Conservation (phyloP, 2,797 vertebrate species). For the Euphonia xanthogaster region DNA sequence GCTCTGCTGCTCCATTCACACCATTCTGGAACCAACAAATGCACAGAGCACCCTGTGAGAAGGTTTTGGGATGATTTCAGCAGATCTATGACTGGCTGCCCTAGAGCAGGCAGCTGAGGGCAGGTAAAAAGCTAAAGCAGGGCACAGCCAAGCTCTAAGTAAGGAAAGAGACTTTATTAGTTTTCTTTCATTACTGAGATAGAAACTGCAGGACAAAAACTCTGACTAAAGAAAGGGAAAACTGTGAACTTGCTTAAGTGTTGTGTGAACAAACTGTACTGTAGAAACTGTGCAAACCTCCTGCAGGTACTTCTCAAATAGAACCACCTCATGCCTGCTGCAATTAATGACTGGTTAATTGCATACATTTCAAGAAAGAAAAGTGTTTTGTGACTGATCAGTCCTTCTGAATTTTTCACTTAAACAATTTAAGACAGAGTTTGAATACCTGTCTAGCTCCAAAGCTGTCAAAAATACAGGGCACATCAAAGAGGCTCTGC, state of each 20-base stretch:
- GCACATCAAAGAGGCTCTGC: conserved; percentile 24
- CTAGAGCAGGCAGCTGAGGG: background rate
- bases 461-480: background rate
- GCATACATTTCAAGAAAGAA: background rate
- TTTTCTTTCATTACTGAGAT: background rate
- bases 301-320: background rate
- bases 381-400: background rate
- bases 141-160: background rate
- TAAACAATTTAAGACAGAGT: background rate
- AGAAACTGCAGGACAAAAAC: background rate
- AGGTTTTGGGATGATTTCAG: background rate
- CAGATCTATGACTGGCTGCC: background rate
- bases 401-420: background rate
- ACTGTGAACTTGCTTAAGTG: background rate
- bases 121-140: background rate
- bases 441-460: background rate
- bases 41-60: background rate
- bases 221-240: background rate
- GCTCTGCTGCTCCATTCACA: background rate
- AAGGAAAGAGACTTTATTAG: background rate
- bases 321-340: accelerated
- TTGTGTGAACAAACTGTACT: background rate
- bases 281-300: background rate
- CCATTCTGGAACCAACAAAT: background rate
- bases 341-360: background rate